phyloP scores from a whole-genome alignment of 2,113 vertebrate genomes.

The Seriola aureovittata region DNA sequence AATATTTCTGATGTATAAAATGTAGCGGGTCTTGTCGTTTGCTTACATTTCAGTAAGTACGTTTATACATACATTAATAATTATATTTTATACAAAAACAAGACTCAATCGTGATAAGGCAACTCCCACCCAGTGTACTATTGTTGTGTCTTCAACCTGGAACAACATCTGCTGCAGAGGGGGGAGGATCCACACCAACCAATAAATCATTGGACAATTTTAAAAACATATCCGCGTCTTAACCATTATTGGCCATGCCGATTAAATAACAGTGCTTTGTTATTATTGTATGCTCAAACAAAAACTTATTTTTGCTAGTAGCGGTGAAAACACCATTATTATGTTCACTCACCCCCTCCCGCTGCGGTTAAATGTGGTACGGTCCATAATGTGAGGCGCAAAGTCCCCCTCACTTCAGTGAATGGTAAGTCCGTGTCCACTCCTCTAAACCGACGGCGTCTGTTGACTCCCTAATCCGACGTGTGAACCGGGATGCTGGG shows the following conservation, averaged over 20 bases:
- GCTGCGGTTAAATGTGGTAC: slow-evolving; percentile 72
- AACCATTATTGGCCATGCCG: accelerated
- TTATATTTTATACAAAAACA: slow-evolving; percentile 13
- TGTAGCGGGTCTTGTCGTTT: background rate
- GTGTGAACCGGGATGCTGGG: slow-evolving; percentile 57
- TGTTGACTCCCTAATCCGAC: slow-evolving; percentile 16
- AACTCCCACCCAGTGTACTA: slow-evolving; percentile 57
- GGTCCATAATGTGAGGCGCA: slow-evolving; percentile 74
- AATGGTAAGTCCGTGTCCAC: slow-evolving; percentile 59
- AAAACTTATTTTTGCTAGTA: background rate
- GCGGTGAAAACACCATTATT: background rate
- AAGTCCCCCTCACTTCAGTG: slow-evolving; percentile 71
- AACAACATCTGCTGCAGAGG: slow-evolving; percentile 54
- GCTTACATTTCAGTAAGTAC: background rate
- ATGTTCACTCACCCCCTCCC: slow-evolving; percentile 30
- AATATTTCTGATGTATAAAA: background rate
- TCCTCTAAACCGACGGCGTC: slow-evolving; percentile 21
- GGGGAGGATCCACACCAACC: slow-evolving; percentile 8
- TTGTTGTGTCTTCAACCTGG: slow-evolving; percentile 58
- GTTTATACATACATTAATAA: background rate
- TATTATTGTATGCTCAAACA: background rate
- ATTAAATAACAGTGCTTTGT: background rate
- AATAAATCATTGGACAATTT: background rate
- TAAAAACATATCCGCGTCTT: accelerated
- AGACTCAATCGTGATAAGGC: slow-evolving; percentile 11